Conservation (phyloP, 1,140 invertebrate genomes). For the Coelopa frigida region DNA sequence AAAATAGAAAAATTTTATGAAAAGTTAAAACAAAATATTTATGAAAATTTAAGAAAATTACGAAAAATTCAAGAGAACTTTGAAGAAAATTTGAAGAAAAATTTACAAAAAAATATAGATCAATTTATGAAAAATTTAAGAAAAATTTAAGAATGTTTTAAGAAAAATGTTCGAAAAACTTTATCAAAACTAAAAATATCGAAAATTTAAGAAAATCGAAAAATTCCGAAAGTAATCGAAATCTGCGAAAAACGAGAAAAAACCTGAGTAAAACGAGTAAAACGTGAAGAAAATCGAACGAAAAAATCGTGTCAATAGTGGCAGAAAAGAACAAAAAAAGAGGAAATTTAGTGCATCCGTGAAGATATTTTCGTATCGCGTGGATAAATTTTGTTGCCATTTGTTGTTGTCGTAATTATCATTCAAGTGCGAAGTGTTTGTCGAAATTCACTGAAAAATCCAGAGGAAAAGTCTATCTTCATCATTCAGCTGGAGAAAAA, state of each 20-base stretch:
- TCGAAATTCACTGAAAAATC: too few species aligned
- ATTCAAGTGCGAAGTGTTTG: too few species aligned
- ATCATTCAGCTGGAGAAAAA: too few species aligned
- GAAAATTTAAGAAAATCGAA: neutral
- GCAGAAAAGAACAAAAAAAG: too few species aligned
- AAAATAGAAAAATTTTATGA: too few species aligned
- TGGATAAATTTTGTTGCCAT: too few species aligned
- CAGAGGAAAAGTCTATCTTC: too few species aligned
- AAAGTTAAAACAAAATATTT: neutral
- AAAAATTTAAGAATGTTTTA: neutral
- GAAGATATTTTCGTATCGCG: too few species aligned
- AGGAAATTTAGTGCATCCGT: too few species aligned
- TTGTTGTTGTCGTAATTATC: too few species aligned
- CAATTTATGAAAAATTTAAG: neutral
- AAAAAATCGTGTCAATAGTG: too few species aligned
- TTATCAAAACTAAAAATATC: neutral
- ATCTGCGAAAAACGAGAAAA: neutral
- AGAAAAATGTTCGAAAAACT: neutral
- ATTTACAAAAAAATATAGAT: neutral
- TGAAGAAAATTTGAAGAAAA: neutral
- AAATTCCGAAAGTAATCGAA: neutral
- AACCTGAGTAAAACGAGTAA: neutral
- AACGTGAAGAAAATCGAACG: too few species aligned
- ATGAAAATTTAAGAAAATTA: neutral
- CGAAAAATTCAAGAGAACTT: neutral